Percentiles rank a stretch among this genome's conserved stretches.
These are phyloP conservation scores for Sebastes paucispinis DNA, from an alignment of 2,797 vertebrate genomes.

Conservation along the genomic window DNA sequence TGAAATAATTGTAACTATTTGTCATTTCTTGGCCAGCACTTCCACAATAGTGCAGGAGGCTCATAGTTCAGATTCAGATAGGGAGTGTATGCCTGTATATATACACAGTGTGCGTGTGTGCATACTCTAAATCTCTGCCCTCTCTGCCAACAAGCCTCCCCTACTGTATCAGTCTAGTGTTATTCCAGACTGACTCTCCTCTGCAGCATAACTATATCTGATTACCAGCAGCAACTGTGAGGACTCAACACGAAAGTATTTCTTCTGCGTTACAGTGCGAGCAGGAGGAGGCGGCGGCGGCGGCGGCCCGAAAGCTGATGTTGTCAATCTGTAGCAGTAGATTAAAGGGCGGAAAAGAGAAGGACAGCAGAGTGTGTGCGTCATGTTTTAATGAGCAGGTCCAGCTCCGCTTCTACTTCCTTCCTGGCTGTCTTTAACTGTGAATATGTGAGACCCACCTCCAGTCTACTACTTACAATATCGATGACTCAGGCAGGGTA, in stretches of 20 bases:
- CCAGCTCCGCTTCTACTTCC: neutral
- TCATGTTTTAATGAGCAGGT: slow-evolving; percentile 51
- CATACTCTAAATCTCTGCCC: neutral
- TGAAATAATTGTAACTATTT: slow-evolving; percentile 14
- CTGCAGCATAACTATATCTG: slow-evolving; percentile 19
- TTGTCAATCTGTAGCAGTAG: slow-evolving; percentile 30
- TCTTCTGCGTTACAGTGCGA: neutral
- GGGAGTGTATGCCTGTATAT: neutral
- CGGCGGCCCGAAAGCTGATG: slow-evolving; percentile 13
- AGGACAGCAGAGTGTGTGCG: neutral
- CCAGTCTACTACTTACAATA: slow-evolving; percentile 9
- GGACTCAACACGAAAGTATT: slow-evolving; percentile 16
- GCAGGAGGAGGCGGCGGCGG: neutral
- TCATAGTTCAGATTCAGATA: slow-evolving; percentile 22
- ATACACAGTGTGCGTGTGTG: neutral
- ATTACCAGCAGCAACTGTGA: slow-evolving; percentile 10
- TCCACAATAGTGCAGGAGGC: neutral
- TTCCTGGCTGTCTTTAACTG: slow-evolving; percentile 8
- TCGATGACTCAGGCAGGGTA: slow-evolving; percentile 12
- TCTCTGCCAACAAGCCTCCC: slow-evolving; percentile 5
- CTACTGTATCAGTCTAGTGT: slow-evolving; percentile 17
- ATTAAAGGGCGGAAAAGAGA: slow-evolving; percentile 29
- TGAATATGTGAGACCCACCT: slow-evolving; percentile 20
- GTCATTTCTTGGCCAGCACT: neutral
- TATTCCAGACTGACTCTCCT: slow-evolving; percentile 27